Evolutionary conservation across 92 coral and sea anemone species (phyloP).

Genomic region (Blastomussa wellsi): DNA sequence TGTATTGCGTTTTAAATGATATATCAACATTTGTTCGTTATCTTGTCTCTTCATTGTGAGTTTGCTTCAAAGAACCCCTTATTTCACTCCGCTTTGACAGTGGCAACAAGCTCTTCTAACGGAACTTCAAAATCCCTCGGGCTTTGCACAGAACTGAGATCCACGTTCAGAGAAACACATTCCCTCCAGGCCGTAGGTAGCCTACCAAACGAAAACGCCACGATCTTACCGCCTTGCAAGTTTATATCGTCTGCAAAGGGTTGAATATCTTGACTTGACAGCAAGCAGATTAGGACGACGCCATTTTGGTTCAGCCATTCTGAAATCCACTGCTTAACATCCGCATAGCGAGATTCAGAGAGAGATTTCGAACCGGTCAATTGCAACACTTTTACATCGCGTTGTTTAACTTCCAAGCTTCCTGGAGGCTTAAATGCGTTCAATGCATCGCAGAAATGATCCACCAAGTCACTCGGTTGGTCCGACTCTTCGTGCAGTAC

Average conservation of each 20-base stretch:
- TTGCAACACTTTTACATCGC: conserved; percentile 2
- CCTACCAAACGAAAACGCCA: conserved; percentile 79
- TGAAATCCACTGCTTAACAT: conserved; percentile 15
- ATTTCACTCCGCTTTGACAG: conserved; percentile 12
- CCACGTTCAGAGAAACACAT: conserved; percentile 5
- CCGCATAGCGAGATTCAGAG: neutral
- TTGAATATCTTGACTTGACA: conserved; percentile 10
- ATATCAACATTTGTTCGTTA: neutral
- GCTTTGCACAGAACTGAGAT: conserved; percentile 10
- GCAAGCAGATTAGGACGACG: conserved; percentile 4
- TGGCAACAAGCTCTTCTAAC: conserved; percentile 30
- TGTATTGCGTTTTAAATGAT: neutral
- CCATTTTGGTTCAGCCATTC: conserved; percentile 21
- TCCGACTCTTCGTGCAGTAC: neutral
- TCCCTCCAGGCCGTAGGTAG: conserved; percentile 54
- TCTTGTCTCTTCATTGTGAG: neutral
- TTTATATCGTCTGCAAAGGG: conserved; percentile 14
- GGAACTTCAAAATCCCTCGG: conserved; percentile 40
- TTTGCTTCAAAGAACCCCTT: neutral
- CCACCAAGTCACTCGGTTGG: conserved; percentile 4
- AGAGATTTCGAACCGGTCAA: neutral
- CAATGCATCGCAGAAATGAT: conserved; percentile 29
- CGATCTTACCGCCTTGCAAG: conserved; percentile 41
- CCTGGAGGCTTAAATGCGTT: conserved; percentile 21
- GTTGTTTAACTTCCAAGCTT: conserved; percentile 11